phyloP scores from a whole-genome alignment of 2,113 vertebrate species.

The Oenanthe melanoleuca region DNA sequence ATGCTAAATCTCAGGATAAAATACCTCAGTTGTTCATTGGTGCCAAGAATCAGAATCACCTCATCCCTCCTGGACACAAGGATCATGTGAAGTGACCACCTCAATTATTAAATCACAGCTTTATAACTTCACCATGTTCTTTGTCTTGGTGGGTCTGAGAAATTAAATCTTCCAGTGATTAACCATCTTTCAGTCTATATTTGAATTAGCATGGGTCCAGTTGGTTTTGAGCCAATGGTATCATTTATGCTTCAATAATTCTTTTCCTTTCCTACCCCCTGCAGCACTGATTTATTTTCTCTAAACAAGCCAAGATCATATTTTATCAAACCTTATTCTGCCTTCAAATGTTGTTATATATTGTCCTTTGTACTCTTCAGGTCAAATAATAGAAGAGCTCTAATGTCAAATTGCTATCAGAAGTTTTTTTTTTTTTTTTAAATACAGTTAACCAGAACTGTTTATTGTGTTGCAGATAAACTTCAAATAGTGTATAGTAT shows the following conservation, averaged over 20 bases:
- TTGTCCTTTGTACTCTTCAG: not conserved
- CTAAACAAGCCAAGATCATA: slow-evolving; percentile 4
- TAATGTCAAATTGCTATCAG: not conserved
- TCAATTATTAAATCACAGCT: not conserved
- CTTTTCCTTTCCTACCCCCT: not conserved
- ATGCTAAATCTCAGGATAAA: not conserved
- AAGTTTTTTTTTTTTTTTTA: not conserved
- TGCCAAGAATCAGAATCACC: not conserved
- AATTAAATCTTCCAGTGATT: not conserved
- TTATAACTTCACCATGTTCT: not conserved
- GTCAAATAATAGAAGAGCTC: not conserved
- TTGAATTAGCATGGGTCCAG: not conserved
- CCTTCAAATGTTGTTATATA: not conserved
- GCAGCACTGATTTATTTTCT: slow-evolving; percentile 31
- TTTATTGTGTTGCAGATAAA: not conserved
- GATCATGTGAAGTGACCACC: not conserved
- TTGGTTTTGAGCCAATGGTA: slow-evolving; percentile 7
- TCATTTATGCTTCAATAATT: slow-evolving; percentile 1
- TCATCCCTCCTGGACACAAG: not conserved
- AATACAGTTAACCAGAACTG: not conserved
- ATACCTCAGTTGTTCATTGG: not conserved
- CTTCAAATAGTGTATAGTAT: not conserved
- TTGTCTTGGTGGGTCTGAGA: not conserved
- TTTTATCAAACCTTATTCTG: slow-evolving; percentile 19
- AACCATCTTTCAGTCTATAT: not conserved